phyloP scores from a whole-genome alignment of 1,140 invertebrate genomes.

The Drosophila neocordata region DNA sequence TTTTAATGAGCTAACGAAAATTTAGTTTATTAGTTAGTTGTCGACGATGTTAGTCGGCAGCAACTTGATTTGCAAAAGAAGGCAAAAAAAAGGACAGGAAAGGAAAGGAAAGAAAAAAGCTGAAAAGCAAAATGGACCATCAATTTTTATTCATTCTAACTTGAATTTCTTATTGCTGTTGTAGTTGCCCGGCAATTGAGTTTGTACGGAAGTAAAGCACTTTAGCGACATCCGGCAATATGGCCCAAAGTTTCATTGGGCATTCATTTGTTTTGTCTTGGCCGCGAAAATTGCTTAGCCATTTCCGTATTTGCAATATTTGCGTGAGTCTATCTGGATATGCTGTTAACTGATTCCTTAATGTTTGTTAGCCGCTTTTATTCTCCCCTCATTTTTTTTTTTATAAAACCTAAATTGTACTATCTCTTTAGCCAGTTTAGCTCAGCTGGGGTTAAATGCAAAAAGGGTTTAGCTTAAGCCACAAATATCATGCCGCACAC shows the following conservation, averaged over 20 bases:
- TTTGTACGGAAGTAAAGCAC: constrained; percentile 31
- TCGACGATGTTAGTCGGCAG: background rate
- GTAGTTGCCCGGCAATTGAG: too few species aligned
- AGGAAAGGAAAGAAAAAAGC: too few species aligned
- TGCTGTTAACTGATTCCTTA: too few species aligned
- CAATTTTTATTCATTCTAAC: constrained; percentile 31
- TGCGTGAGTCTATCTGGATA: constrained; percentile 13
- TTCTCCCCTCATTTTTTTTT: constrained; percentile 21
- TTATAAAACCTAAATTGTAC: constrained; percentile 20
- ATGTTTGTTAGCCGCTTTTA: constrained; percentile 33
- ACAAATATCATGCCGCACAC: constrained; percentile 66
- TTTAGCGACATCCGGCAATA: constrained; percentile 38
- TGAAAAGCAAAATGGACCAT: constrained; percentile 25
- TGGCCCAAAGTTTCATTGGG: background rate
- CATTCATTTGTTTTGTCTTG: constrained; percentile 6
- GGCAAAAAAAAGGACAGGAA: too few species aligned
- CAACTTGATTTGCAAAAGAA: background rate
- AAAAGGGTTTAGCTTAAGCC: constrained; percentile 67
- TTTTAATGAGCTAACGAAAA: constrained; percentile 73
- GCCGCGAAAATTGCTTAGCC: constrained; percentile 1
- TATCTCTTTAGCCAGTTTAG: constrained; percentile 39
- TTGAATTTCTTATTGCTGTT: background rate
- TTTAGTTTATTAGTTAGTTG: constrained; percentile 61
- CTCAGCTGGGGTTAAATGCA: constrained; percentile 19
- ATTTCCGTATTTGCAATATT: constrained; percentile 37